These are phyloP conservation scores for Arnoldichthys spilopterus DNA, from an alignment of 2,797 vertebrate species.

Conservation along the genomic window DNA sequence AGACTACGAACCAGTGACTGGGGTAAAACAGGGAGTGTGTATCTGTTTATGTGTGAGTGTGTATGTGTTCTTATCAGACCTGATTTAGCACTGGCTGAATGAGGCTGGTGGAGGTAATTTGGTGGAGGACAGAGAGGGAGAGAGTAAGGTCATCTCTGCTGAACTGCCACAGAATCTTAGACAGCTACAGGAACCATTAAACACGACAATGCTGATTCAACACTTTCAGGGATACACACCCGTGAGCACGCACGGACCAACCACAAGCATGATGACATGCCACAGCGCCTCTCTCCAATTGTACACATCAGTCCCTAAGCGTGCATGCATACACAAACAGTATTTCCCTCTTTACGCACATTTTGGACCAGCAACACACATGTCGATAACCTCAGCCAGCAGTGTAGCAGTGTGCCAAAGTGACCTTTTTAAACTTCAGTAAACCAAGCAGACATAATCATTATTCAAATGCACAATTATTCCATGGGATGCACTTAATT, in stretches of 20 bases:
- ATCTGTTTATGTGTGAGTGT: not conserved
- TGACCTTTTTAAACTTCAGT: not conserved
- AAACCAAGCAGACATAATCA: no score
- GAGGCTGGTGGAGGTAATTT: conserved; percentile 55
- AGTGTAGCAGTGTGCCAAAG: not conserved
- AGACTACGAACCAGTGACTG: conserved; percentile 4
- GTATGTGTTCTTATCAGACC: conserved; percentile 51
- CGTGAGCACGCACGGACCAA: conserved; percentile 3
- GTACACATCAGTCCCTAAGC: not conserved
- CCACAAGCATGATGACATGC: not conserved
- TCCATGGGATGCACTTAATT: no score
- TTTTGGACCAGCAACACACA: not conserved
- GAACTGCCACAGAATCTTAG: conserved; percentile 35
- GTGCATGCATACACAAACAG: not conserved
- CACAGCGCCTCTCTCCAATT: not conserved
- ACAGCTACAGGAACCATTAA: conserved; percentile 50
- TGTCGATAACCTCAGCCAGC: no score
- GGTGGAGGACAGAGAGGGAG: conserved; percentile 41
- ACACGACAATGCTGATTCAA: conserved; percentile 47
- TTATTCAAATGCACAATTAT: no score
- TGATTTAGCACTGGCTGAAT: conserved; percentile 53
- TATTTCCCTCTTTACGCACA: conserved; percentile 10
- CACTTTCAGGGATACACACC: conserved; percentile 36
- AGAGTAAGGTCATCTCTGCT: conserved; percentile 47
- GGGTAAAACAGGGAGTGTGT: conserved; percentile 13